Evolutionary conservation across 2,797 vertebrate species (phyloP).

Genomic region (Mycteria americana): DNA sequence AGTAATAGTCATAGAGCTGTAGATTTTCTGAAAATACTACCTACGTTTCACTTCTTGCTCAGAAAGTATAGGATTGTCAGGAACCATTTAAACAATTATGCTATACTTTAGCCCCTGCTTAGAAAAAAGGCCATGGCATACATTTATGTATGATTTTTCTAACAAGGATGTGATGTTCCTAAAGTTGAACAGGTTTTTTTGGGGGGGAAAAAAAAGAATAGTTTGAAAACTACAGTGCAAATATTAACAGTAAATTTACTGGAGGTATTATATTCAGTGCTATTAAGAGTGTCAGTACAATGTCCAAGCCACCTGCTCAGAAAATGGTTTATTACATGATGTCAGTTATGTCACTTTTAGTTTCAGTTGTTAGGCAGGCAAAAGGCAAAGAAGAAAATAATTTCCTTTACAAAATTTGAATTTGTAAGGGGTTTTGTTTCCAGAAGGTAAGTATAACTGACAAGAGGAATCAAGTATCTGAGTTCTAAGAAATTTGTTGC

Average conservation of each 20-base stretch:
- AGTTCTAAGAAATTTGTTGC: neutral
- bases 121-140: neutral
- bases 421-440: neutral
- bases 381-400: slow-evolving; percentile 22
- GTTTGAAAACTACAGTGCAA: neutral
- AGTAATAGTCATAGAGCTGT: neutral
- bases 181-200: neutral
- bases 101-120: neutral
- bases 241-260: neutral
- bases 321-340: neutral
- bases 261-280: neutral
- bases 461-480: neutral
- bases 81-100: neutral
- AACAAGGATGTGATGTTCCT: neutral
- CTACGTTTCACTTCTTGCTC: neutral
- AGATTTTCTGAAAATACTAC: neutral
- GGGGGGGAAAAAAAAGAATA: neutral
- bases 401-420: neutral
- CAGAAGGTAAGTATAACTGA: neutral
- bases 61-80: neutral
- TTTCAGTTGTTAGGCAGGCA: slow-evolving; percentile 11
- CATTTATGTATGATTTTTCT: neutral
- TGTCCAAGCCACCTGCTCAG: slow-evolving; percentile 12
- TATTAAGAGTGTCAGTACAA: neutral
- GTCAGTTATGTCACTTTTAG: neutral